Percentiles rank a stretch among this genome's conserved stretches.
These are phyloP conservation scores for Suillia variegata DNA, from an alignment of 2,888 invertebrate species.

Conservation along the genomic window DNA sequence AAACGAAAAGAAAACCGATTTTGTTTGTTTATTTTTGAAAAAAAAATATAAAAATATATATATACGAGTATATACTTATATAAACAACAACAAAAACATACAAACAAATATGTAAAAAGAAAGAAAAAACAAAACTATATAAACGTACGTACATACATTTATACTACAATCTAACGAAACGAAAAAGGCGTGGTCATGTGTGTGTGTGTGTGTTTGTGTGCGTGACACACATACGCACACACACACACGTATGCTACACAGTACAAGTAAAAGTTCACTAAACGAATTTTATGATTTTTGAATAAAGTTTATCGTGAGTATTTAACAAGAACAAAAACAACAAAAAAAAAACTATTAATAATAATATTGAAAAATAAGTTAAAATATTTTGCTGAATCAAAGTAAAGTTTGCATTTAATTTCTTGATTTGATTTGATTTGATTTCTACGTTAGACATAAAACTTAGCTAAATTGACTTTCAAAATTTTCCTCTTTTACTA, in stretches of 20 bases:
- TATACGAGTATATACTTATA: background rate
- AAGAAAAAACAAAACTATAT: background rate
- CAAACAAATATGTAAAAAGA: background rate
- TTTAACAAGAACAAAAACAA: slow-evolving; percentile 21
- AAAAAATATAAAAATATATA: background rate
- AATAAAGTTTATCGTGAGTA: slow-evolving; percentile 24
- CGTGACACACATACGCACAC: slow-evolving; percentile 1
- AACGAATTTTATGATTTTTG: slow-evolving; percentile 4
- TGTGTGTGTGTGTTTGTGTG: background rate
- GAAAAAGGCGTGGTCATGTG: background rate
- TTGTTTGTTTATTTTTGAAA: slow-evolving; percentile 20
- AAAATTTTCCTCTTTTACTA: no score
- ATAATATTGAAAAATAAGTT: slow-evolving; percentile 8
- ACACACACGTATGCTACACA: slow-evolving; percentile 18
- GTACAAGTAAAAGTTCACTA: slow-evolving; percentile 22
- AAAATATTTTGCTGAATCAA: background rate
- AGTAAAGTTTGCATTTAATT: background rate
- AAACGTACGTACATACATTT: slow-evolving; percentile 8
- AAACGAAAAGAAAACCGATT: slow-evolving; percentile 27
- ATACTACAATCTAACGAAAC: slow-evolving; percentile 10
- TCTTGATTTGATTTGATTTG: background rate
- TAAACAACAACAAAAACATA: slow-evolving; percentile 7
- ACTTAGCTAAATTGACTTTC: background rate
- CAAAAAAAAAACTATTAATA: slow-evolving; percentile 19
- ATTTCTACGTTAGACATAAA: background rate